Evolutionary conservation across 2,113 vertebrate genomes (phyloP).

Genomic region (Tichodroma muraria): DNA sequence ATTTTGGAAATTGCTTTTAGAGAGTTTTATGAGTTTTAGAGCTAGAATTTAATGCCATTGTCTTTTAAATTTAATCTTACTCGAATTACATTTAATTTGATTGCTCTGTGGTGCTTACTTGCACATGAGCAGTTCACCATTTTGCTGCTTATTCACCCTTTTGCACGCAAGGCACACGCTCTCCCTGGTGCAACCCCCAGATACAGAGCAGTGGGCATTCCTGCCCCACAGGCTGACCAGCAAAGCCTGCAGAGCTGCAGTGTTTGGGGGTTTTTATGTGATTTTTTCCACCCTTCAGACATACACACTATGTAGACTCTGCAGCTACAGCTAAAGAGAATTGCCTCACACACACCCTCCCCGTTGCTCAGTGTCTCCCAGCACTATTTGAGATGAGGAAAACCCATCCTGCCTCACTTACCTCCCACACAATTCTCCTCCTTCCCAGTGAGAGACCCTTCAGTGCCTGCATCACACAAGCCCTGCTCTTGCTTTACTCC

Average conservation of each 20-base stretch:
- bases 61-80: background rate
- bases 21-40: background rate
- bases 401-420: background rate
- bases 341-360: no score
- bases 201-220: background rate
- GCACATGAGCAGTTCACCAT: background rate
- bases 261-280: accelerated
- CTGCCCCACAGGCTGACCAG: background rate
- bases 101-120: background rate
- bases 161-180: background rate
- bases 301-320: background rate
- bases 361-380: background rate
- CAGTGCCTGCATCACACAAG: accelerated
- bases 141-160: background rate
- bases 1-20: background rate
- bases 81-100: background rate
- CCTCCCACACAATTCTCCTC: accelerated
- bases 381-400: accelerated
- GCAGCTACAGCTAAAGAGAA: background rate
- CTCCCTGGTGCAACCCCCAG: background rate
- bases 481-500: accelerated
- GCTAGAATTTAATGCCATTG: background rate
- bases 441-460: accelerated
- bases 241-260: background rate
- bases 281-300: background rate